phyloP scores from a whole-genome alignment of 2,797 vertebrate species.

The Microtus californicus region DNA sequence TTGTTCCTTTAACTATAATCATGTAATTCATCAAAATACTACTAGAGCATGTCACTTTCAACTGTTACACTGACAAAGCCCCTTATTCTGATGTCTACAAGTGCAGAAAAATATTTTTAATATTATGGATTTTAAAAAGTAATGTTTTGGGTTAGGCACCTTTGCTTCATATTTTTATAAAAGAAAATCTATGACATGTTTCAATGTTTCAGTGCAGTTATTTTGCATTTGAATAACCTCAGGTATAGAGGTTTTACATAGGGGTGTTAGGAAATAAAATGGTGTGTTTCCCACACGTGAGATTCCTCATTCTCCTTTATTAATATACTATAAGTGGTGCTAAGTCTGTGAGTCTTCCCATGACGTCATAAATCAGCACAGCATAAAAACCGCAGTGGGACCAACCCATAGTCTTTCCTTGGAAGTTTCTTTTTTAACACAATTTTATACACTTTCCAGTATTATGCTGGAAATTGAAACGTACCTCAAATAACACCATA shows the following conservation, averaged over 20 bases:
- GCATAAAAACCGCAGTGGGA: not conserved
- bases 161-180: conserved; percentile 81
- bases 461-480: not conserved
- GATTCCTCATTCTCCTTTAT: conserved; percentile 36
- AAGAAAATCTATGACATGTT: conserved; percentile 78
- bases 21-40: conserved; percentile 95
- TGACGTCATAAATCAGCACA: conserved; percentile 60
- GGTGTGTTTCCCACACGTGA: conserved; percentile 57
- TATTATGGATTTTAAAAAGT: conserved; percentile 84
- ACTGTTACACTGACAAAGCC: conserved; percentile 90
- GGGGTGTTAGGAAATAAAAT: conserved; percentile 56
- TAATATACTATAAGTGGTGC: conserved; percentile 34
- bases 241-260: conserved; percentile 73
- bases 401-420: conserved; percentile 1
- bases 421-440: not conserved
- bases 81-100: conserved; percentile 88
- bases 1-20: conserved; percentile 96
- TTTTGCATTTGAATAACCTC: conserved; percentile 79
- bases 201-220: conserved; percentile 71
- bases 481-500: not conserved
- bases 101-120: conserved; percentile 86
- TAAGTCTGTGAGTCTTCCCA: not conserved
- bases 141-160: conserved; percentile 82
- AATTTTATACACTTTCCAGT: not conserved
- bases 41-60: conserved; percentile 91